Percentiles rank a stretch among this genome's conserved stretches.
Conservation (phyloP, 1,140 invertebrate species). For the Anastrepha ludens region DNA sequence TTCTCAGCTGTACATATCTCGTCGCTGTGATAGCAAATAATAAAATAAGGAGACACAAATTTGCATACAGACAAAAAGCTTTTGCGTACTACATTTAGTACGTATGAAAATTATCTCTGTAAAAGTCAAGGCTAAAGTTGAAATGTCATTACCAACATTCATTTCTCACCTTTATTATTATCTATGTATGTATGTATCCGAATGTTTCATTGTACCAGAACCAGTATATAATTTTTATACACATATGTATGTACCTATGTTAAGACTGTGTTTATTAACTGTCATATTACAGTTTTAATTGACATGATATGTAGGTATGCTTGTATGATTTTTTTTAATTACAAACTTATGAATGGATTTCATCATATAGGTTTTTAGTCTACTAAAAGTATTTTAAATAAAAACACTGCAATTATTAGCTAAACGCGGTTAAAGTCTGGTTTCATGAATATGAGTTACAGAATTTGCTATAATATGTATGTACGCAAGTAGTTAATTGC, state of each 20-base stretch:
- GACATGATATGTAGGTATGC: neutral
- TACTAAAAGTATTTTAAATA: neutral
- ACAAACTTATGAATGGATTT: neutral
- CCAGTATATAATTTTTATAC: neutral
- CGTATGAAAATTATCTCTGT: no score
- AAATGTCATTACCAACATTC: neutral
- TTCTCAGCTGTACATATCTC: no score
- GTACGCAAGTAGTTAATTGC: slow-evolving; percentile 2
- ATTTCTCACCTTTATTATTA: neutral
- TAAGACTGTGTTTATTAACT: neutral
- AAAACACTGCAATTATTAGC: neutral
- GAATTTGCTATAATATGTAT: neutral
- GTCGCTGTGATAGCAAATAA: no score
- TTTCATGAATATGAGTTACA: neutral
- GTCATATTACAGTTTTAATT: neutral
- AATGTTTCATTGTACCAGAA: neutral
- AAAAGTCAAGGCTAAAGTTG: neutral
- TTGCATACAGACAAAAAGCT: no score
- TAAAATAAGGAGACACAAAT: no score
- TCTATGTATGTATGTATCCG: neutral
- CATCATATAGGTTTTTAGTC: neutral
- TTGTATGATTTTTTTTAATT: neutral
- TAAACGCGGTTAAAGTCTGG: neutral
- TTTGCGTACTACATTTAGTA: no score
- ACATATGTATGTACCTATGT: neutral